phyloP scores from a whole-genome alignment of 2,113 vertebrate species.

The Alaudala cheleensis region DNA sequence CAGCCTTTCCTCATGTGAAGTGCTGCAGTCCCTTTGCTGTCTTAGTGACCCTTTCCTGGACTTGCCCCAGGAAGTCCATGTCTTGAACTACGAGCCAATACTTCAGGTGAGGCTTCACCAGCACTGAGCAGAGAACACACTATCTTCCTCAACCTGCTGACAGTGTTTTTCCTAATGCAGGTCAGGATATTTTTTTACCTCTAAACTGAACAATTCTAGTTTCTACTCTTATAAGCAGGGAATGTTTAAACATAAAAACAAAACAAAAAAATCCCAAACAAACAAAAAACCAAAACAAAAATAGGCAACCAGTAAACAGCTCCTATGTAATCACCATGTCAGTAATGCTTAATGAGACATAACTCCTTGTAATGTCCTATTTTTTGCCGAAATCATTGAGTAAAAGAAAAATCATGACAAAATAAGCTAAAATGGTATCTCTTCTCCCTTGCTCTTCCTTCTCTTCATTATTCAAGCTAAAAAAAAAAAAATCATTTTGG shows the following conservation, averaged over 20 bases:
- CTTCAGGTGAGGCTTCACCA: background rate
- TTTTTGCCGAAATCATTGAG: background rate
- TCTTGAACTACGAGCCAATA: background rate
- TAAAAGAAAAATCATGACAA: background rate
- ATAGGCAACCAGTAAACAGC: background rate
- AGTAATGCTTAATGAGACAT: background rate
- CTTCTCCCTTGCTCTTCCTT: rapidly evolving
- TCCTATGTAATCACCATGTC: background rate
- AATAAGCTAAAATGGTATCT: background rate
- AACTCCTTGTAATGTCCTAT: background rate
- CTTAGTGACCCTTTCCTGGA: background rate
- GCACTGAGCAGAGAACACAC: background rate
- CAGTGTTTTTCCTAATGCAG: background rate
- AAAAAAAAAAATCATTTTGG: background rate
- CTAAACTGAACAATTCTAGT: background rate
- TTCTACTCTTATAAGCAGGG: background rate
- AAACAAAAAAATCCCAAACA: background rate
- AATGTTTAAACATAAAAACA: background rate
- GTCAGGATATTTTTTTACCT: background rate
- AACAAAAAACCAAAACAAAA: background rate
- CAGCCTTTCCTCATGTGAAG: background rate
- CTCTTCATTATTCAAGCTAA: background rate
- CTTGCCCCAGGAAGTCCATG: background rate
- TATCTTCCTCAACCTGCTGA: background rate
- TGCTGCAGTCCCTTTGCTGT: background rate